Evolutionary conservation across 2,797 vertebrate genomes (phyloP).

Genomic region (Centroberyx gerrardi): DNA sequence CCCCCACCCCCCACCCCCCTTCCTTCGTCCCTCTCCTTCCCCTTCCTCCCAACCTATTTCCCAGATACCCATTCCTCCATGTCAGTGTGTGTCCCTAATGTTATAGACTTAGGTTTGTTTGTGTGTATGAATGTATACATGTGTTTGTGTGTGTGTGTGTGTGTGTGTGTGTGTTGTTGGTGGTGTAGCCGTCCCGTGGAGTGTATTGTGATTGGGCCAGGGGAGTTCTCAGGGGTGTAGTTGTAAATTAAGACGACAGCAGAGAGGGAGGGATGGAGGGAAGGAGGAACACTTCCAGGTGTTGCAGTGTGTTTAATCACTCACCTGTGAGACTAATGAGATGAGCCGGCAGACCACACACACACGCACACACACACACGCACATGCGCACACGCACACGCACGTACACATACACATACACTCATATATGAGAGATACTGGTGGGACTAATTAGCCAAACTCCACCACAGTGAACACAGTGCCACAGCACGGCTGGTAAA

Average conservation of each 20-base stretch:
- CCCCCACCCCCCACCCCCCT: background rate
- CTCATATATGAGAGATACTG: conserved; percentile 42
- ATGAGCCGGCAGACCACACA: conserved; percentile 49
- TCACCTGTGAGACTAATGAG: conserved; percentile 84
- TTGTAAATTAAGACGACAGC: conserved; percentile 72
- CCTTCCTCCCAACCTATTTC: conserved; percentile 4
- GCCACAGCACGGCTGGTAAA: conserved; percentile 55
- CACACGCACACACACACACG: conserved; percentile 22
- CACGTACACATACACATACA: conserved; percentile 12
- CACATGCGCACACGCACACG: conserved; percentile 38
- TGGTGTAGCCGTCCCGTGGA: conserved; percentile 17
- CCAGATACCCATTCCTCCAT: background rate
- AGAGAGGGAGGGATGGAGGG: conserved; percentile 50
- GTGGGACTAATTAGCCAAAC: conserved; percentile 84
- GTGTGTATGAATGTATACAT: background rate
- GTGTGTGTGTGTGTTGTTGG: background rate
- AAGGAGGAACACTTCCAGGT: conserved; percentile 79
- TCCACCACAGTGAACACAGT: conserved; percentile 53
- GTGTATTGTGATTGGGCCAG: conserved; percentile 49
- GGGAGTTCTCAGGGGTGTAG: conserved; percentile 52
- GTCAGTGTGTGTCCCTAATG: background rate
- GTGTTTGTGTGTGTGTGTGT: conserved; percentile 22
- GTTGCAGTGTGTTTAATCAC: conserved; percentile 84
- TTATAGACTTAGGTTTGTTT: conserved; percentile 2
- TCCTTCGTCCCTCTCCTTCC: background rate